Evolutionary conservation across 92 coral and sea anemone genomes (phyloP), one percentile per base, ranked within the genome.

Genomic region (Pocillopora meandrina): DNA sequence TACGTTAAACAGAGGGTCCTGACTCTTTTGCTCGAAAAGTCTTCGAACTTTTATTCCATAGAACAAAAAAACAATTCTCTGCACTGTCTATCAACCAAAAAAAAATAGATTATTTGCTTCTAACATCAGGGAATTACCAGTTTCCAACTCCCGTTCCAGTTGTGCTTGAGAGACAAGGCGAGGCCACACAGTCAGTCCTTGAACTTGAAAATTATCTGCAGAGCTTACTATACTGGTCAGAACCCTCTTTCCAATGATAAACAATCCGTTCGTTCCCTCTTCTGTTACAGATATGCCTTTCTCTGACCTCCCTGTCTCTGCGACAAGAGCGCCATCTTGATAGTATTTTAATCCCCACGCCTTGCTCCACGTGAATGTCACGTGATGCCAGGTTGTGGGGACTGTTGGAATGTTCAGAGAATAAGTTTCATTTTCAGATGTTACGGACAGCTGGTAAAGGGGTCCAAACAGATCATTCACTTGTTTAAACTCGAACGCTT

Each of bases 171-270:
- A 21, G 36, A 82, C 52, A 7, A 42, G 72, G 26, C 78, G 71
- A 36, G 88, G 85, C 90, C 90, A 86, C 31, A 90, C 63, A 36
- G 88, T 70, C 20, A 90, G 67, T 34, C 82, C 93, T 21, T 83
- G 63, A 20, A 90, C 82, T 80, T 86, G 93, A 56, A 79, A 52
- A 49, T 68, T 79, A 26, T 49, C 65, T 17, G 49, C 31, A 1
- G 62, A 21, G 17, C 17, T 79, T n/a, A 65, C 49, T 21, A 6
- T 63, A 31, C 17, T 57, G 34, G 75, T 20, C 57, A 79, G 14
- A 9, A 26, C 14, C 56, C 84, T 65, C 55, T 79, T 79, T 65
- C 84, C 84, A 57, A 79, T 31, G 10, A 79, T 55, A 14, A 79
- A 49, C 63, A 68, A 33, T 0, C 61, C 63, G n/a, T 52, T 74